These are phyloP conservation scores for Microcebus griseorufus DNA, from an alignment of 2,113 vertebrate species.

Conservation along the genomic window DNA sequence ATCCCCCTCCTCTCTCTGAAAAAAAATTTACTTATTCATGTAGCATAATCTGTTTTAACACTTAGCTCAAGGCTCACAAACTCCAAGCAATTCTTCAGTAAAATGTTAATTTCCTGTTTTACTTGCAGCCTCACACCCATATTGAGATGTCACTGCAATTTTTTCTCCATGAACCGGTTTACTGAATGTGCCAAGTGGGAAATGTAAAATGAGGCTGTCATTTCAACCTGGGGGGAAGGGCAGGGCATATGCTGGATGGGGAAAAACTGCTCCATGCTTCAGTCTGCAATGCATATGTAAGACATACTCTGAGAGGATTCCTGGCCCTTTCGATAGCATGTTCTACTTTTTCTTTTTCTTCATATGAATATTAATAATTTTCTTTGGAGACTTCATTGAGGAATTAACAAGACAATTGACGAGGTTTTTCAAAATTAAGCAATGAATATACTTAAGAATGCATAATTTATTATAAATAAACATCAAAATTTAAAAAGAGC, in stretches of 20 bases:
- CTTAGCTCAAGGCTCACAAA: constrained; percentile 48
- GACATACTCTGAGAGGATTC: not conserved
- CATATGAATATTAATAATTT: constrained; percentile 34
- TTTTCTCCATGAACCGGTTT: not conserved
- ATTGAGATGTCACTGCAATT: constrained; percentile 13
- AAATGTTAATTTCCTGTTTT: constrained; percentile 59
- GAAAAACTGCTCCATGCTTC: not conserved
- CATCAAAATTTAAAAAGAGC: constrained; percentile 28
- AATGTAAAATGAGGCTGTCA: not conserved
- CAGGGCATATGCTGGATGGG: not conserved
- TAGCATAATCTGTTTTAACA: constrained; percentile 53
- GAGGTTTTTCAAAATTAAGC: constrained; percentile 47
- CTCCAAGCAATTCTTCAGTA: constrained; percentile 7
- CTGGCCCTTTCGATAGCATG: not conserved
- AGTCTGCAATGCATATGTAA: not conserved
- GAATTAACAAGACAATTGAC: constrained; percentile 57
- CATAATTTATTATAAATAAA: constrained; percentile 64
- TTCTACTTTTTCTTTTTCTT: constrained; percentile 14
- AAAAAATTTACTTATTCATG: constrained; percentile 40
- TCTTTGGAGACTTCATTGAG: constrained; percentile 72
- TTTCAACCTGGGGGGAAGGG: not conserved
- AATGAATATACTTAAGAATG: constrained; percentile 53
- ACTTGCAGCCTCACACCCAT: constrained; percentile 49
- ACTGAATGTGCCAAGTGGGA: not conserved
- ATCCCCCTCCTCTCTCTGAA: not conserved